These are phyloP conservation scores for Caenorhabditis sp. DNA, from an alignment of 2,888 invertebrate genomes.

Conservation along the genomic window DNA sequence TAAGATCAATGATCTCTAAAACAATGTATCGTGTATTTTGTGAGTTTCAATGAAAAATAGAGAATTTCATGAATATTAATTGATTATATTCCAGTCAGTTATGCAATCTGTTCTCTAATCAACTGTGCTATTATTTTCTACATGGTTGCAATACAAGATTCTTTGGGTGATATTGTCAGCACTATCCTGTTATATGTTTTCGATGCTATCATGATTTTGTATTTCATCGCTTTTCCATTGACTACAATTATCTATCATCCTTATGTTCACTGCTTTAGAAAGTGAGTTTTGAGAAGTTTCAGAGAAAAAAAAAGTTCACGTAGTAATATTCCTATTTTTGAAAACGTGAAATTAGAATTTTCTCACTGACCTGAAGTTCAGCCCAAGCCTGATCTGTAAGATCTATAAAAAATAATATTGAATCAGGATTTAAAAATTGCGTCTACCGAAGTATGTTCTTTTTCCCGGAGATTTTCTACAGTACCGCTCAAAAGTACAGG, in stretches of 20 bases:
- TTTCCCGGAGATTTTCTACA: too few species aligned
- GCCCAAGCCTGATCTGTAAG: too few species aligned
- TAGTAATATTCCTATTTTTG: too few species aligned
- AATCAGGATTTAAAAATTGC: too few species aligned
- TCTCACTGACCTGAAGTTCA: too few species aligned
- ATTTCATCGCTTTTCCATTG: slow-evolving; percentile 63
- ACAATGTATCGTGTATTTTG: slow-evolving; percentile 50
- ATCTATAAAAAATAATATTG: too few species aligned
- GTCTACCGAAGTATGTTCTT: too few species aligned
- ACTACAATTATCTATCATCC: slow-evolving; percentile 66
- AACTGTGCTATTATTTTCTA: slow-evolving; percentile 64
- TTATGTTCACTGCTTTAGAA: slow-evolving; percentile 55
- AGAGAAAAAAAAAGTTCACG: background rate
- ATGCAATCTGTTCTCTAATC: slow-evolving; percentile 53
- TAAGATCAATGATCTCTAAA: slow-evolving; percentile 39
- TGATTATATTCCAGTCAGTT: slow-evolving; percentile 42
- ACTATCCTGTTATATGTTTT: slow-evolving; percentile 60
- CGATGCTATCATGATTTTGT: slow-evolving; percentile 59
- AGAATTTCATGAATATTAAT: background rate
- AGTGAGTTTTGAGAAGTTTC: background rate
- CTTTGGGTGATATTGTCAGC: slow-evolving; percentile 55
- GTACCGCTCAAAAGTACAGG: too few species aligned
- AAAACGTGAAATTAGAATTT: too few species aligned
- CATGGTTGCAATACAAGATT: slow-evolving; percentile 65
- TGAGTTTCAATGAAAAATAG: slow-evolving; percentile 20